Evolutionary conservation across 2,888 invertebrate genomes (phyloP), one percentile per base, ranked within the genome.

Genomic region (Cancer borealis): DNA sequence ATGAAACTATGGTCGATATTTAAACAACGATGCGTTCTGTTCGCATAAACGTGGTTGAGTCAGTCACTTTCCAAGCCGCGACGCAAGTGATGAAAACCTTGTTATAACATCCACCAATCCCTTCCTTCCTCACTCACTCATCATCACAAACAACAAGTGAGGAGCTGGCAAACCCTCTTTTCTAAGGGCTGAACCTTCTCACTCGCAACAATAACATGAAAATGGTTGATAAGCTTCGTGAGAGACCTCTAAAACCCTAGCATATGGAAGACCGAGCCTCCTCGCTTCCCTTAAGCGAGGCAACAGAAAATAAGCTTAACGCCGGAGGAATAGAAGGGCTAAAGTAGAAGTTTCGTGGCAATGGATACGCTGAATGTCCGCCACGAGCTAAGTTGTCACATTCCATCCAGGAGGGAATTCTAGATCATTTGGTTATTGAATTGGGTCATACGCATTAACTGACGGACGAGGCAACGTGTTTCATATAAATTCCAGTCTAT

Each of bases 401-500:
- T 92, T 92, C 88, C 92, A n/a, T 87, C 87, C 87, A 54, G 87
- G 39, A 87, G 88, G 54, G 88, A 92, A 92, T 92, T 92, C 54
- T 92, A 60, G 88, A 92, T 92, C 54, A 92, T 88, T 92, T 92
- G 88, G 60, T 92, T 92, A 92, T 92, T 92, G 92, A 92, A 92
- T 92, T 92, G 88, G 73, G 92, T 45, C 92, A 88, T 60, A 92
- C 54, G 60, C 88, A 60, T 79, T 47, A 73, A 73, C 47, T 45
- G 39, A 39, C 66, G 66, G 39, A 49, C 21, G 39, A 91, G n/a
- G 60, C 60, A 91, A n/a, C n/a, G 60, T 14, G 66, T 49, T 91
- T 91, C 79, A 91, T 60, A 91, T 49, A 91, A 39, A 91, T 91
- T 91, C 91, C 60, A 17, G 21, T 91, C 49, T 54, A 90, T 60